Conservation (phyloP, 2,113 vertebrate genomes). For the Hemichromis elongatus region DNA sequence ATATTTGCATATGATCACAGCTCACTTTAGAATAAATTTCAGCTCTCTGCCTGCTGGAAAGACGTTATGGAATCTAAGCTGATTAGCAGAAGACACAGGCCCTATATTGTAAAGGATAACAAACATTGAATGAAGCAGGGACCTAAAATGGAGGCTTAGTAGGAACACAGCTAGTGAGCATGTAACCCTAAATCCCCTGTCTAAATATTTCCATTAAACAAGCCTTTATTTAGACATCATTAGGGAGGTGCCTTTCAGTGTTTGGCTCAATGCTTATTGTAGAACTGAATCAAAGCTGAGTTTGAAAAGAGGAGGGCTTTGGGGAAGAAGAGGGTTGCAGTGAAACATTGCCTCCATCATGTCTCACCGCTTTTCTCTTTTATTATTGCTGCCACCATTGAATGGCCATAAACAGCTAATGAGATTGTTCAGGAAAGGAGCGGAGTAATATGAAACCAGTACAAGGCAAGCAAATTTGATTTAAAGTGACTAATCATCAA, state of each 20-base stretch:
- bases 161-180: not conserved
- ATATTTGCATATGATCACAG: not conserved
- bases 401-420: constrained; percentile 10
- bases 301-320: constrained; percentile 32
- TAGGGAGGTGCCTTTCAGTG: constrained; percentile 6
- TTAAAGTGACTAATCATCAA: not conserved
- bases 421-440: not conserved
- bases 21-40: not conserved
- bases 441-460: not conserved
- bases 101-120: not conserved
- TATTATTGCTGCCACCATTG: not conserved
- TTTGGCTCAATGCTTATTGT: constrained; percentile 24
- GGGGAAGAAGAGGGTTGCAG: not conserved
- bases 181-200: not conserved
- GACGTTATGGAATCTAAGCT: constrained; percentile 2
- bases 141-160: not conserved
- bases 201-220: constrained; percentile 33
- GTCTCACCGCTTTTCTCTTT: not conserved
- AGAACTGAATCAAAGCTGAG: constrained; percentile 26
- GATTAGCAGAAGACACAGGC: not conserved
- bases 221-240: constrained; percentile 16
- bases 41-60: not conserved
- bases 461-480: not conserved
- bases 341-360: not conserved
- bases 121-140: not conserved